These are phyloP conservation scores for Crenichthys baileyi DNA, from an alignment of 2,797 vertebrate genomes.

Conservation along the genomic window DNA sequence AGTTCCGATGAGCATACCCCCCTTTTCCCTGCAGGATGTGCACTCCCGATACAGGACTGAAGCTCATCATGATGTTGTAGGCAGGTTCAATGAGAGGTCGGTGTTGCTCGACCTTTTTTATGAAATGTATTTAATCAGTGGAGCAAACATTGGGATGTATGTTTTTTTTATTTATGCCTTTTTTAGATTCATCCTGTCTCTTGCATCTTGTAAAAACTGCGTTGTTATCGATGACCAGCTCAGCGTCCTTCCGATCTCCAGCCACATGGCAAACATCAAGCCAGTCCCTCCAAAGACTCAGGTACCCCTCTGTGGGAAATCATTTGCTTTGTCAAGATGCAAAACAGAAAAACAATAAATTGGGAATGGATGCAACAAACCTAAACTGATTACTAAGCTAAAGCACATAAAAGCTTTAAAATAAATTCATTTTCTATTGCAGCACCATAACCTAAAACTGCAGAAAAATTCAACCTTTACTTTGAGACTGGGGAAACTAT, in stretches of 20 bases:
- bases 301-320: conserved; percentile 66
- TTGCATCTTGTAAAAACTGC: conserved; percentile 93
- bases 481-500: too few species aligned
- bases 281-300: conserved; percentile 88
- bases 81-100: conserved; percentile 96
- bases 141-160: not conserved
- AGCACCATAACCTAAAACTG: too few species aligned
- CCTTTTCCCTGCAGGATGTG: conserved; percentile 84
- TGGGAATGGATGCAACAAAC: not conserved
- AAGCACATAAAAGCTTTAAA: not conserved
- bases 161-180: not conserved
- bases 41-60: conserved; percentile 95
- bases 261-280: conserved; percentile 88
- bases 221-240: conserved; percentile 96
- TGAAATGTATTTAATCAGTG: not conserved
- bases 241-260: conserved; percentile 93
- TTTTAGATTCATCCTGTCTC: conserved; percentile 92
- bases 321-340: not conserved
- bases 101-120: conserved; percentile 7
- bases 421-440: too few species aligned
- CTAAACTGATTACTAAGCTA: not conserved
- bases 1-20: not conserved
- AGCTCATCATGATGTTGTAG: conserved; percentile 95
- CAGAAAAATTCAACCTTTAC: too few species aligned
- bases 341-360: not conserved